Base-by-base conservation (phyloP, 2,888 invertebrate genomes). In the Temnothorax unifasciatus region DNA sequence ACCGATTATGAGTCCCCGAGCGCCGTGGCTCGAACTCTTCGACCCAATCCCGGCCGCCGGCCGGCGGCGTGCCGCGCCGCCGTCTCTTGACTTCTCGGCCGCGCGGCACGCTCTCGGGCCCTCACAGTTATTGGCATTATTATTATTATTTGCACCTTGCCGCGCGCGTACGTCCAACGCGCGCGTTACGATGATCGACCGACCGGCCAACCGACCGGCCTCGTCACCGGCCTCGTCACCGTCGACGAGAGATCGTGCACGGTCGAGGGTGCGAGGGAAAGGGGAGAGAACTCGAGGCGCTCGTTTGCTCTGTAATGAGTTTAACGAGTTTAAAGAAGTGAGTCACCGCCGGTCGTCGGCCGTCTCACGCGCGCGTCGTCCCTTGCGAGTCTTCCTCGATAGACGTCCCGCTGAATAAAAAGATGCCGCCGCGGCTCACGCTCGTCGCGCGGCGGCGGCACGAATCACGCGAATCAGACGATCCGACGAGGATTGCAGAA, bases 141-240 rank as follows among this genome's bases (percentile, higher is more conserved):
- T 90, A 88, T 90, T 90, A 88, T 90, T 88, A 90, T 90, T 90
- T 90, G 86, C 90, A 90, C 90, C 88, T 88, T 90, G 81, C 88
- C 77, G 84, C 85, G 82, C 82, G 90, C 82, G 82, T 83, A 87
- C 79, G 63, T 83, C 57, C 63, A 85, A 54, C 74, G 25, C 76
- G 59, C 63, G 47, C 66, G 59, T 64, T 83, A 71, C 77, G 75
- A 88, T 90, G 34, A 79, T 44, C 76, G 41, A 50, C 50, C 66
- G 38, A 25, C 64, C 52, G 25, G 34, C 34, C 34, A 6, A 44
- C 54, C 75, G 38, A 50, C 54, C 61, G 15, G n/a, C 13, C 61
- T 29, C 77, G 15, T 18, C 29, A 29, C 29, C 29, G 29, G 29
- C 29, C 29, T 29, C 38, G 47, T 47, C 25, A 41, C 38, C 25